Base-by-base conservation (phyloP, 2,888 invertebrate species). In the Calameuta pallipes region DNA sequence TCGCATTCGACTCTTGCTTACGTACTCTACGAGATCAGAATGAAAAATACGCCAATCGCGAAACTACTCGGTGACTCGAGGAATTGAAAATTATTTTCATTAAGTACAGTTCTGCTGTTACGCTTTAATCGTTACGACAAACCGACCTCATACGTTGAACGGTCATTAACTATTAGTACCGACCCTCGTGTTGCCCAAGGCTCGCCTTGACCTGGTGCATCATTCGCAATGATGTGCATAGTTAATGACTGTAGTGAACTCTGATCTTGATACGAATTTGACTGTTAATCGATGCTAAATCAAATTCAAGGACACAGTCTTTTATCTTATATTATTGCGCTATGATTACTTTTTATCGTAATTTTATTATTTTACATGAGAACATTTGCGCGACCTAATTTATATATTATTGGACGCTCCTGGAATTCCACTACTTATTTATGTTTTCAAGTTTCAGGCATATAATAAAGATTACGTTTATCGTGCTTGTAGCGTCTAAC, bases 131-230 rank as follows among this genome's bases (percentile, higher is more conserved):
- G 1, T 23, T 56, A 56, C 56, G 56, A 9, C 23, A 9, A 23
- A 56, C 2, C 15, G 56, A 9, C 56, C 56, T 56, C 56, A 23
- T 23, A 56, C 56, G 56, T 23, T 56, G 9, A 56, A 56, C 56
- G 56, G 23, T 23, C 56, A 23, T 56, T 56, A 56, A 56, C 56
- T 23, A 56, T 23, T 23, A 56, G 23, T 2, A 23, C 23, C 56
- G 56, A 56, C 56, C 23, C 56, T 23, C 23, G 56, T 9, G 56
- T 9, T 56, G 56, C 71, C 35, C n/a, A 73, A 37, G 70, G 56
- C 12, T 56, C 30, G 36, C 74, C 75, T 75, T 75, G 78, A 78
- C 78, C 75, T 68, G 56, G 35, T 75, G 35, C 56, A 78, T 75
- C 69, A 12, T 35, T 6, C 15, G 4, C 33, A n/a, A 30, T 56